Base-by-base conservation (phyloP, 2,888 invertebrate genomes). In the Andrena chrysosceles region DNA sequence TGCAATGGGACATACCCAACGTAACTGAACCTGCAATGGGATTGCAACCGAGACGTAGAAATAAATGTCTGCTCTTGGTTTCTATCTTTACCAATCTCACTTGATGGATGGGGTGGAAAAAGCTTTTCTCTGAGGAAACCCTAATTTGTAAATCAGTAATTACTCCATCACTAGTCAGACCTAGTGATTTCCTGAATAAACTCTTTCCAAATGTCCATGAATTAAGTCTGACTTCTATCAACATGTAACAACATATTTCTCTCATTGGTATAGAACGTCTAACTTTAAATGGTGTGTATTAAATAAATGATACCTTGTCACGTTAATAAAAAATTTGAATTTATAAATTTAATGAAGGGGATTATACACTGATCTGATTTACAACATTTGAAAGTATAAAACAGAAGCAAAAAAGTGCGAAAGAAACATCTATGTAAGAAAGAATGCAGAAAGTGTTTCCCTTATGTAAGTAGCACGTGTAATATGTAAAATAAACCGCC, bases 1-100 rank as follows among this genome's bases (percentile, higher is more conserved):
- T 35, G 68, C 31, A 68, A 71, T 23, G 56, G 6, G 70, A 81
- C 73, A 81, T 67, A 81, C 62, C 13, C 52, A 49, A 59, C 52
- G 56, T 49, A 67, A 74, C 70, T 59, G 16, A 59, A 63, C 33
- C 69, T 73, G 66, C 42, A 76, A 29, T 35, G 23, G 13, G 52
- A 64, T 60, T 52, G 20, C 31, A 26, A 33, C 0, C 26, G 29
- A 35, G 48, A 49, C 49, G 16, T 42, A 69, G 13, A 68, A 64
- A 31, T 68, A 60, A 71, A 20, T 29, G 10, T 29, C n/a, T 62
- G 42, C 31, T 76, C 26, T 76, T 63, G 54, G 42, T 56, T 69
- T 56, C 68, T 23, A n/a, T 49, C 64, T 23, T 42, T 10, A 64
- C 64, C 1, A 26, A 29, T 59, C 7, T 13, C 29, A 13, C 7